Evolutionary conservation across 1,140 invertebrate species (phyloP).

Genomic region (Myzus persicae): DNA sequence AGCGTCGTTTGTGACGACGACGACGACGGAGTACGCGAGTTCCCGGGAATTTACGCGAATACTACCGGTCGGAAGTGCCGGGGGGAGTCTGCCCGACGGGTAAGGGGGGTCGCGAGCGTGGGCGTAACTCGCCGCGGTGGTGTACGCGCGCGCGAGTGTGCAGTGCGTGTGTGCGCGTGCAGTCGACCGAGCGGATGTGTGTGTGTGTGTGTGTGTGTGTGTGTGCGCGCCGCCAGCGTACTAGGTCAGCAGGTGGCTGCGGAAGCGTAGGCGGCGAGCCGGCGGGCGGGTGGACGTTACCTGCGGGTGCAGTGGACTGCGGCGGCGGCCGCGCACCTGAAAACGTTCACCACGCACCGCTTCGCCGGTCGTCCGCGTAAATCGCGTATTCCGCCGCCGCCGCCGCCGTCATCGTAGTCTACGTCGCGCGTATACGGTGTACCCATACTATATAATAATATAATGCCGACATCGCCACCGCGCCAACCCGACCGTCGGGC

Average conservation of each 20-base stretch:
- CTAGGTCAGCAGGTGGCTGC: conserved; percentile 45
- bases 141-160: neutral
- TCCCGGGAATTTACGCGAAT: conserved; percentile 45
- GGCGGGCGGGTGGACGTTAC: neutral
- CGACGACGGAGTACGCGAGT: neutral
- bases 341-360: conserved; percentile 26
- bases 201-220: neutral
- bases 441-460: conserved; percentile 26
- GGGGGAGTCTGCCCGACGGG: neutral
- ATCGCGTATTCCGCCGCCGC: conserved; percentile 14
- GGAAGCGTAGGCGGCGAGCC: neutral
- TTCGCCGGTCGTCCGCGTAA: neutral
- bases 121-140: neutral
- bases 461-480: neutral
- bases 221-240: neutral
- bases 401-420: neutral
- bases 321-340: conserved; percentile 35
- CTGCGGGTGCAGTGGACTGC: neutral
- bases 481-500: neutral
- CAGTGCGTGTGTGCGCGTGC: neutral
- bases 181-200: neutral
- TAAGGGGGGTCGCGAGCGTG: neutral
- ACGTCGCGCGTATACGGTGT: neutral
- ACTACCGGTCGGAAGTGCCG: neutral
- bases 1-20: neutral